These are phyloP conservation scores for Muscidifurax raptorellus DNA, from an alignment of 1,140 invertebrate genomes.

Conservation along the genomic window DNA sequence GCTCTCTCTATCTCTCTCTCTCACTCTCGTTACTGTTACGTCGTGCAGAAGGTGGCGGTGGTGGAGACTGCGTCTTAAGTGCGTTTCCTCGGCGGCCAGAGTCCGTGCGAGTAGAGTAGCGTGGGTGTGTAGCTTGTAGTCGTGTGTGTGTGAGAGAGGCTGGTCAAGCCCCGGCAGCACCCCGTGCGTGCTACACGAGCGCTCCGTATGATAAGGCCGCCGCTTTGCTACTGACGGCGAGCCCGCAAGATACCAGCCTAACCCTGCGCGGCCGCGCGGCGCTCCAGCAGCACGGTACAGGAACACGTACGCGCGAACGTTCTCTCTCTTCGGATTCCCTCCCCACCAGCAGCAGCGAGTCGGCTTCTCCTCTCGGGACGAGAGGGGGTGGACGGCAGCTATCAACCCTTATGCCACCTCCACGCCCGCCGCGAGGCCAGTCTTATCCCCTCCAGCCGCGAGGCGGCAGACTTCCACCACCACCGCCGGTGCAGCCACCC, in stretches of 20 bases:
- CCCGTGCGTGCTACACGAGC: conserved; percentile 20
- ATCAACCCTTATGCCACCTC: conserved; percentile 71
- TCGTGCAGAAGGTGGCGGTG: conserved; percentile 41
- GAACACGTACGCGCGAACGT: conserved; percentile 50
- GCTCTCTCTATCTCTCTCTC: not conserved
- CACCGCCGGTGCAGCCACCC: conserved; percentile 32
- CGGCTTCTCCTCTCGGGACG: not conserved
- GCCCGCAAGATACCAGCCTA: conserved; percentile 70
- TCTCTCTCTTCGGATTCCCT: not conserved
- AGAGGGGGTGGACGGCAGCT: conserved; percentile 23
- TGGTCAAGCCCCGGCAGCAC: conserved; percentile 64
- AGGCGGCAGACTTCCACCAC: conserved; percentile 30
- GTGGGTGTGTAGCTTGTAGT: not conserved
- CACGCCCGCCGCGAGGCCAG: conserved; percentile 71
- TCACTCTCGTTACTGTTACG: conserved; percentile 1
- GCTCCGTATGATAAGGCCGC: conserved; percentile 76
- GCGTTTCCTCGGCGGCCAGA: conserved; percentile 47
- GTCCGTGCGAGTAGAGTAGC: not conserved
- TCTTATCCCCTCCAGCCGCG: conserved; percentile 70
- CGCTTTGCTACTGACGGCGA: conserved; percentile 75
- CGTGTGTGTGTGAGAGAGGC: conserved; percentile 56
- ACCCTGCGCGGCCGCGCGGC: conserved; percentile 60
- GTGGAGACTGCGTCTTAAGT: conserved; percentile 71
- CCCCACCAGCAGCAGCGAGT: not conserved
- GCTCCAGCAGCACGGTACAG: conserved; percentile 12